A percentile compares a stretch with the other conserved stretches of the same genome.
phyloP scores from a whole-genome alignment of 2,113 vertebrate species.

The Thunnus thynnus region DNA sequence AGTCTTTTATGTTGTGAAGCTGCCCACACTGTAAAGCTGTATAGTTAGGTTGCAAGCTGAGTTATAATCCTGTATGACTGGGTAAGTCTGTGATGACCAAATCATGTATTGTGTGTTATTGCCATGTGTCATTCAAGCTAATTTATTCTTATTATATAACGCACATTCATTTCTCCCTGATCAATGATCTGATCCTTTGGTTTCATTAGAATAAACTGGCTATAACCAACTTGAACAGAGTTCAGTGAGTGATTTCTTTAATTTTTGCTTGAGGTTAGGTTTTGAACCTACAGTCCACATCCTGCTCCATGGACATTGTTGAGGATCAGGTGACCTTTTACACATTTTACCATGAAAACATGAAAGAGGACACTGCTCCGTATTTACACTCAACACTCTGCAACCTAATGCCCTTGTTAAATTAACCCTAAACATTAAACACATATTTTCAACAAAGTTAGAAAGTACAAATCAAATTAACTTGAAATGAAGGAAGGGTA shows the following conservation, averaged over 20 bases:
- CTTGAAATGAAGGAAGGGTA: neutral
- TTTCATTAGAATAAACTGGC: conserved; percentile 70
- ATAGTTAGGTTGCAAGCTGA: neutral
- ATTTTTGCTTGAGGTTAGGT: neutral
- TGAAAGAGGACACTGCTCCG: neutral
- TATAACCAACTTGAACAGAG: conserved; percentile 25
- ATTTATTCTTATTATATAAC: conserved; percentile 58
- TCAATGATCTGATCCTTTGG: conserved; percentile 43
- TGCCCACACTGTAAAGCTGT: neutral
- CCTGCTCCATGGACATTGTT: neutral
- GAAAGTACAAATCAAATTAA: neutral
- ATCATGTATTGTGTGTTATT: conserved; percentile 43
- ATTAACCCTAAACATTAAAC: neutral
- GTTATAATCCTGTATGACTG: neutral
- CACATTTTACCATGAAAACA: neutral
- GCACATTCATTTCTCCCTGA: conserved; percentile 25
- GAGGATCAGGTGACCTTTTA: neutral
- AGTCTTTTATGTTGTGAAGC: conserved; percentile 2
- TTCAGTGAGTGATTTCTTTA: neutral
- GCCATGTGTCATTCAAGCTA: conserved; percentile 50
- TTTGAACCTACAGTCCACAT: neutral
- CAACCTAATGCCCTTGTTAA: neutral
- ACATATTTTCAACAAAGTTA: neutral
- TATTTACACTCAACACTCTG: conserved; percentile 14
- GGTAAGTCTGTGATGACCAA: conserved; percentile 50